A percentile compares a stretch with the other conserved stretches of the same genome.
These are phyloP conservation scores for Pitangus sulphuratus DNA, from an alignment of 2,797 vertebrate species.

Conservation along the genomic window DNA sequence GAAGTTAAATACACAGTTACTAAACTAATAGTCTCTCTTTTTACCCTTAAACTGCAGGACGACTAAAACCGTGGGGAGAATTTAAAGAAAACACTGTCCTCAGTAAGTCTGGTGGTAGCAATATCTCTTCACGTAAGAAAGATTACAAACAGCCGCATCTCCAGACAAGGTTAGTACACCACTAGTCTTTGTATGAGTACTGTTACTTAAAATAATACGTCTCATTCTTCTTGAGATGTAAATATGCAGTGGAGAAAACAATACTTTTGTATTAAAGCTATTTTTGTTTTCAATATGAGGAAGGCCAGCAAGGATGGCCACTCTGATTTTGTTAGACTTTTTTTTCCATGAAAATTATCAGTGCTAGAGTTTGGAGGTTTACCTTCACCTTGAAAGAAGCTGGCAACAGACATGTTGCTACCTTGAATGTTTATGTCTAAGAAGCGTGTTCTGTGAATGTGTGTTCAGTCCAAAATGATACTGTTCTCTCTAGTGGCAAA, in stretches of 20 bases:
- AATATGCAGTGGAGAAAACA: background rate
- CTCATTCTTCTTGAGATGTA: background rate
- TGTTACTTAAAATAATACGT: background rate
- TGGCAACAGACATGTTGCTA: background rate
- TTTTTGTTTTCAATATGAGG: background rate
- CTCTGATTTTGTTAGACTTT: background rate
- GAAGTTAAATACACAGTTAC: background rate
- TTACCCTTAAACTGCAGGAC: conserved; percentile 78
- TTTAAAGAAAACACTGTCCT: conserved; percentile 77
- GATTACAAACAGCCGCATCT: conserved; percentile 87
- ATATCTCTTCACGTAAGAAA: conserved; percentile 75
- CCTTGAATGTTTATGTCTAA: background rate
- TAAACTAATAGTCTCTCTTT: background rate
- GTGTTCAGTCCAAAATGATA: background rate
- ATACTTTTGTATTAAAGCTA: background rate
- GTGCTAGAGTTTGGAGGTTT: background rate
- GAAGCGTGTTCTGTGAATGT: background rate
- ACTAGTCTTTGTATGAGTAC: background rate
- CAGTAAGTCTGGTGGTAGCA: conserved; percentile 63
- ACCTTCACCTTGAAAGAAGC: background rate
- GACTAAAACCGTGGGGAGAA: conserved; percentile 87
- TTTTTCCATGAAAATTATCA: background rate
- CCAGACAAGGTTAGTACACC: conserved; percentile 81
- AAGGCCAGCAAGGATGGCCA: background rate
- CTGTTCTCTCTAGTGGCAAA: background rate